phyloP scores from a whole-genome alignment of 2,113 vertebrate genomes.

The Sebastes schlegelii region DNA sequence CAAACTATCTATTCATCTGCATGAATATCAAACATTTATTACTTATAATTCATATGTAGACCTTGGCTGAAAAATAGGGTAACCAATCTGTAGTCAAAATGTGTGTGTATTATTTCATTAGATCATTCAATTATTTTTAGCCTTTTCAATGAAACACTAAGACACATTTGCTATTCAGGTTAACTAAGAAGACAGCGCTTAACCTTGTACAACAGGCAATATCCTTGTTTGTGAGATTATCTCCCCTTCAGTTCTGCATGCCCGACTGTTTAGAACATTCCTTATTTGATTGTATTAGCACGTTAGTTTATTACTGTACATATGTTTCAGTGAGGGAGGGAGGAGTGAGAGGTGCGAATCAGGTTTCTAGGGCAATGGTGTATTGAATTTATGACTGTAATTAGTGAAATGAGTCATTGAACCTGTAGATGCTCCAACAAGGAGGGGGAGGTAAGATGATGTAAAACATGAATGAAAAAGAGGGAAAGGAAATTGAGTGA shows the following conservation, averaged over 20 bases:
- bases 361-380: constrained; percentile 56
- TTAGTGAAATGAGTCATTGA: constrained; percentile 56
- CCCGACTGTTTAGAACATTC: constrained; percentile 22
- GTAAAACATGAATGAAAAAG: constrained; percentile 29
- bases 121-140: no score
- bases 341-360: constrained; percentile 21
- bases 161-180: not conserved
- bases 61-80: not conserved
- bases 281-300: constrained; percentile 57
- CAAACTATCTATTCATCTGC: not conserved
- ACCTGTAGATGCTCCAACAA: constrained; percentile 32
- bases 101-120: not conserved
- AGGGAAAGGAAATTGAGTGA: not conserved
- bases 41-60: not conserved
- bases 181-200: not conserved
- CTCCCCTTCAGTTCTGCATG: constrained; percentile 18
- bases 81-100: not conserved
- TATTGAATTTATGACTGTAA: constrained; percentile 64
- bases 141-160: not conserved
- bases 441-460: constrained; percentile 8
- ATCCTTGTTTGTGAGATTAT: constrained; percentile 43
- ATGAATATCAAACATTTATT: not conserved
- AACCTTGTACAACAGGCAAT: constrained; percentile 22
- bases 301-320: constrained; percentile 57
- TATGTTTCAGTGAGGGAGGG: constrained; percentile 34